Base-by-base conservation (phyloP, 2,113 vertebrate genomes). In the Erythrocercus mccallii region DNA sequence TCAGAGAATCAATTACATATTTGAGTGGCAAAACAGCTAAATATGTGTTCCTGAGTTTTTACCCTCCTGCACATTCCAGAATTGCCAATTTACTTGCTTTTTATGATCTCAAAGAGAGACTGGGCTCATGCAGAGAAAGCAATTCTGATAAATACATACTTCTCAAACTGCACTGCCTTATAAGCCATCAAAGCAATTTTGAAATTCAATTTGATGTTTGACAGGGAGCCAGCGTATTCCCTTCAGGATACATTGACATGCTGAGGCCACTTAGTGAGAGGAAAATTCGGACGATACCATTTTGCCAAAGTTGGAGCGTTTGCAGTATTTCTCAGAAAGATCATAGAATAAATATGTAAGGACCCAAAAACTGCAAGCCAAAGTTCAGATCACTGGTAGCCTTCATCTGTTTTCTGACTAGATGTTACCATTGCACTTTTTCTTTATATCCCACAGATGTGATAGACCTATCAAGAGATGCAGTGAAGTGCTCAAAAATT, bases 181-280 rank as follows among this genome's bases (percentile, higher is more conserved):
- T 68, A 97, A 96, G 37, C 94, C 84, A 96, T 95, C 94, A 95
- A 94, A 95, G 94, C 94, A 98, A 97, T 98, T 98, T 97, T 97
- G 94, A 97, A 98, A 98, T 98, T 98, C 97, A 97, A 97, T 98
- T 97, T 97, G 80, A 96, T 97, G 53, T 97, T 97, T 98, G 97
- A 97, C 95, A 96, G 93, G 69, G 89, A 97, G 85, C 90, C 95
- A 96, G 71, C 45, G 47, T 76, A 38, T 68, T 89, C 95, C 96
- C 95, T 95, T 87, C 19, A 95, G 94, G 96, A 96, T 96, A 95
- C 61, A 76, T 31, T 8, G 42, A 93, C 96, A 95, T 89, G 97
- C 95, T 91, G 96, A 95, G 96, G 88, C 88, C 96, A 95, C 96
- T 96, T 96, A 97, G 93, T 88, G 95, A 94, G 94, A 95, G 81